These are phyloP conservation scores for Aromia moschata DNA, from an alignment of 2,888 invertebrate species.

Conservation along the genomic window DNA sequence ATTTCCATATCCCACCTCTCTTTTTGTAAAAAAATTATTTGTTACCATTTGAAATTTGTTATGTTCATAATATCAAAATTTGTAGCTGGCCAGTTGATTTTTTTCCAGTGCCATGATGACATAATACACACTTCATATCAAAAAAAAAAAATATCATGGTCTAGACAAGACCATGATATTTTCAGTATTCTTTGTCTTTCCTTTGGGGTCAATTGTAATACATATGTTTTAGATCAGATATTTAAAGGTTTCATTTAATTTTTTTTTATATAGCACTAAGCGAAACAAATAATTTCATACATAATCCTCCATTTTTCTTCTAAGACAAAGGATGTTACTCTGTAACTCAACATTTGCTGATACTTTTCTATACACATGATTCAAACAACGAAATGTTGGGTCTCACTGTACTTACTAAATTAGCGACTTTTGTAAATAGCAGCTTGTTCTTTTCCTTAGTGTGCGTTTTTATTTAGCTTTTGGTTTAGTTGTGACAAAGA, in stretches of 20 bases:
- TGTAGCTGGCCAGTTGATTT: too few relatives aligned
- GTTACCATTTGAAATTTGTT: too few relatives aligned
- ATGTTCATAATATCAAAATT: too few relatives aligned
- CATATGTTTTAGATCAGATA: not conserved
- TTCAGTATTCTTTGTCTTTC: too few relatives aligned
- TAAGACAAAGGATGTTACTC: conserved; percentile 37
- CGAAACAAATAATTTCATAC: too few relatives aligned
- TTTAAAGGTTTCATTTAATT: conserved; percentile 3
- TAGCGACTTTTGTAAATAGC: conserved; percentile 2
- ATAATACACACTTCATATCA: too few relatives aligned
- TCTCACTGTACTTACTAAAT: conserved; percentile 21
- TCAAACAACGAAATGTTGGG: conserved; percentile 23
- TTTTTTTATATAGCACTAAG: conserved; percentile 4
- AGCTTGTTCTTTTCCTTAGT: not conserved
- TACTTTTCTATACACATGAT: not conserved
- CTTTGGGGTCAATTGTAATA: too few relatives aligned
- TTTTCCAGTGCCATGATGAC: too few relatives aligned
- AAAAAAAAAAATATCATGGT: too few relatives aligned
- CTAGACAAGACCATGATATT: too few relatives aligned
- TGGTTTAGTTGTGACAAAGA: not conserved
- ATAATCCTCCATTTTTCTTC: conserved; percentile 2
- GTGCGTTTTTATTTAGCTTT: conserved; percentile 1
- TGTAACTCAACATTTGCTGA: conserved; percentile 29
- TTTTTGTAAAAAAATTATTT: too few relatives aligned
- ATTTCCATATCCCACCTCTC: too few relatives aligned